Evolutionary conservation across 2,797 vertebrate species (phyloP), one percentile per base, ranked within the genome.

Genomic region (Jordanella pulchra): DNA sequence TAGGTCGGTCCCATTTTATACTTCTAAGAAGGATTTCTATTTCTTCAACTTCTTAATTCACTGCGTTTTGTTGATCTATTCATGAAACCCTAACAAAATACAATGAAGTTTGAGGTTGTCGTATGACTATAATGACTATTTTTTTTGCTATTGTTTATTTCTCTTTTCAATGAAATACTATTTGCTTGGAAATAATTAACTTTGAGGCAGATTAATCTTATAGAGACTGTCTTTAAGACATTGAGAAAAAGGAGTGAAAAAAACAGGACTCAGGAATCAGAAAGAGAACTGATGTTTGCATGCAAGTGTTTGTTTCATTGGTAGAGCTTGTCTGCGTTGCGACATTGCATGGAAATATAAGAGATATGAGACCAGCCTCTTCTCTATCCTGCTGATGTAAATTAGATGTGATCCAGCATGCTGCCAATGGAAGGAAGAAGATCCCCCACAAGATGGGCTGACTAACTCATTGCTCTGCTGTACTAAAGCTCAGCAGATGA

Each of bases 361-460:
- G 73, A 74, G 75, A 85, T 86, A 84, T 90, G 85, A 87, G 77
- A 42, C 75, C 72, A 76, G 86, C 85, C 78, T 80, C 76, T 85
- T 63, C 78, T 84, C 67, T 84, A 71, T 48, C 14, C 68, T 73
- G 71, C 65, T 7, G 6, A 72, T 87, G 83, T 87, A 86, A 92
- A 91, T 91, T 85, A 88, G 83, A 82, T 86, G 87, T 89, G 85
- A 91, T 92, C 73, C 84, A 88, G 86, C 81, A 71, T 78, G 84
- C 81, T 3, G 66, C 69, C 9, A 11, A 82, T 77, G 81, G 81
- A 81, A 72, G 65, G 78, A 18, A 78, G 72, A 87, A 79, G 86
- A 87, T 80, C 83, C 67, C 86, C 82, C 87, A 14, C 53, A 42
- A 61, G 86, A 85, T 82, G 78, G 88, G 82, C 83, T 82, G 81